Evolutionary conservation across 1,140 invertebrate species (phyloP).

Genomic region (Dreissena rostriformis): DNA sequence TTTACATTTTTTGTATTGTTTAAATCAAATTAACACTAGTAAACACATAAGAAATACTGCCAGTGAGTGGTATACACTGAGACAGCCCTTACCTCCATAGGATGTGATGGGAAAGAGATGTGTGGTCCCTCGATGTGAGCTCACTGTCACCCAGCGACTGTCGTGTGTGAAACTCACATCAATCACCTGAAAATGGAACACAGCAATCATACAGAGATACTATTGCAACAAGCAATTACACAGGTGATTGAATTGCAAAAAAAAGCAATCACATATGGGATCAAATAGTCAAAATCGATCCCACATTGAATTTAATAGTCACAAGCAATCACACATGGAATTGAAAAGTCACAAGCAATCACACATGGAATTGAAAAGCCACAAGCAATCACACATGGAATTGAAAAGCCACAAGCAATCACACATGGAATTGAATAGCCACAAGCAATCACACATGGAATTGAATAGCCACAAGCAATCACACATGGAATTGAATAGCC

Average conservation of each 20-base stretch:
- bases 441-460: too few relatives aligned
- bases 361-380: background rate
- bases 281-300: background rate
- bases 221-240: too few relatives aligned
- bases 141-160: conserved; percentile 97
- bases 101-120: conserved; percentile 98
- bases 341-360: background rate
- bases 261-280: too few relatives aligned
- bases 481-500: too few relatives aligned
- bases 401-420: background rate
- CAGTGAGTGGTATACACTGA: background rate
- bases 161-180: conserved; percentile 94
- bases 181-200: conserved; percentile 82
- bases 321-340: background rate
- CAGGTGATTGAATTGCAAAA: too few relatives aligned
- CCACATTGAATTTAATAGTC: background rate
- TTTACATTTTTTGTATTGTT: too few relatives aligned
- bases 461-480: too few relatives aligned
- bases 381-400: background rate
- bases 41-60: too few relatives aligned
- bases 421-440: too few relatives aligned
- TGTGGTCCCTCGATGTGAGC: conserved; percentile 96
- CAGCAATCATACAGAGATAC: too few relatives aligned
- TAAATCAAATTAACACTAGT: too few relatives aligned
- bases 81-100: conserved; percentile 89